Evolutionary conservation across 30 jellyfish, hydroid and myxozoan genomes (phyloP).

Genomic region (Aurelia aurita complex sp. Pacific): DNA sequence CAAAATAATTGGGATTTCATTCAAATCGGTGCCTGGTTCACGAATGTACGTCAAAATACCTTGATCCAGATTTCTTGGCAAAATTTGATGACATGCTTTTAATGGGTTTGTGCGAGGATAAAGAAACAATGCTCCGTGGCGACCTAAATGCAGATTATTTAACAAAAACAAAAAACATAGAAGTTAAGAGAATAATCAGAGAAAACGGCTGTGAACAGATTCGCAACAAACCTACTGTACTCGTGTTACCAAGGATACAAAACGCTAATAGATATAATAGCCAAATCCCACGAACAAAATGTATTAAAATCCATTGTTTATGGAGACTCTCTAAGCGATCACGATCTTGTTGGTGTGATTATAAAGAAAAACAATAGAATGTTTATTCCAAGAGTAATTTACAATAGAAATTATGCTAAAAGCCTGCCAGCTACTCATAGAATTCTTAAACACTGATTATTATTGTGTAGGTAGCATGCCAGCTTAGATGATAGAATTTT

Average conservation of each 20-base stretch:
- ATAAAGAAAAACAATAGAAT: conserved; percentile 11
- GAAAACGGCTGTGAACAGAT: conserved; percentile 14
- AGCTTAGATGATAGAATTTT: too few species aligned
- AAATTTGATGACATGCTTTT: background rate
- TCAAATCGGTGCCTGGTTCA: too few species aligned
- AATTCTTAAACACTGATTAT: too few species aligned
- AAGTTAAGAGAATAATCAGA: conserved; percentile 33
- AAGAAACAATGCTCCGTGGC: conserved; percentile 28
- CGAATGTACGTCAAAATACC: background rate
- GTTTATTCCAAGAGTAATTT: conserved; percentile 6
- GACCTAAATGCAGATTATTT: conserved; percentile 41
- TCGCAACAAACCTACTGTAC: background rate
- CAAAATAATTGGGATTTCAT: too few species aligned
- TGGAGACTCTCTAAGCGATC: conserved; percentile 40
- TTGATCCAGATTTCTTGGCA: background rate
- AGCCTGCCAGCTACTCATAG: too few species aligned
- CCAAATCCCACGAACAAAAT: background rate
- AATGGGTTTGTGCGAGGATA: conserved; percentile 3
- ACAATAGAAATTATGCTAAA: conserved; percentile 28
- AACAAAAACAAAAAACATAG: conserved; percentile 17
- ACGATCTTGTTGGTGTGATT: conserved; percentile 46
- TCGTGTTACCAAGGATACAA: background rate
- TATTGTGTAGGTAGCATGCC: too few species aligned
- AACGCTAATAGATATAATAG: conserved; percentile 1
- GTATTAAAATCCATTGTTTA: conserved; percentile 18